A percentile compares a stretch with the other conserved stretches of the same genome.
Conservation (phyloP, 2,888 invertebrate genomes). For the Apamea sordens region DNA sequence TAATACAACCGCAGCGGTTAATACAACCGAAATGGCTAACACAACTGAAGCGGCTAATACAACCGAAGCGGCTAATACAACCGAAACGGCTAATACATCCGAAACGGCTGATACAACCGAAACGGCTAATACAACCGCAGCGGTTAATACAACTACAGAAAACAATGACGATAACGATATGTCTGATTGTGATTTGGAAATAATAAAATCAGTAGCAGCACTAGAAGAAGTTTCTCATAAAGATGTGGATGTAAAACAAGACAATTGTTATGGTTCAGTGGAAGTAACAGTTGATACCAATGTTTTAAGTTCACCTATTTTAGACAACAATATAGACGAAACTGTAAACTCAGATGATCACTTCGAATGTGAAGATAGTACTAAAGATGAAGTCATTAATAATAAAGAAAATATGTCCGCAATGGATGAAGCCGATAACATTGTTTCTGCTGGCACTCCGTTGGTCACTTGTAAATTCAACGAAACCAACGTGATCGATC, state of each 20-base stretch:
- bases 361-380: constrained; percentile 1
- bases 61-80: neutral
- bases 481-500: neutral
- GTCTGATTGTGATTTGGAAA: constrained; percentile 22
- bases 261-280: neutral
- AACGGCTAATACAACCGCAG: neutral
- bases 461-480: constrained; percentile 8
- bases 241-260: constrained; percentile 3
- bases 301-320: constrained; percentile 8
- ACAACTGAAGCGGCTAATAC: neutral
- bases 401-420: constrained; percentile 13
- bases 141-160: neutral
- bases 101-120: neutral
- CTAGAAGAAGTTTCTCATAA: constrained; percentile 7
- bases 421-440: constrained; percentile 2
- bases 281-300: constrained; percentile 1
- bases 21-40: too few relatives aligned
- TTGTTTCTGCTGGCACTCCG: neutral
- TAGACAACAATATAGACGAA: constrained; percentile 12
- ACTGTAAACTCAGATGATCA: constrained; percentile 6
- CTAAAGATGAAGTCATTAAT: constrained; percentile 12
- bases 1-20: neutral
- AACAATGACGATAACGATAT: neutral
- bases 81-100: neutral
- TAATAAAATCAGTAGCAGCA: neutral